Evolutionary conservation across 1,140 invertebrate species (phyloP).

Genomic region (Gryon sp.): DNA sequence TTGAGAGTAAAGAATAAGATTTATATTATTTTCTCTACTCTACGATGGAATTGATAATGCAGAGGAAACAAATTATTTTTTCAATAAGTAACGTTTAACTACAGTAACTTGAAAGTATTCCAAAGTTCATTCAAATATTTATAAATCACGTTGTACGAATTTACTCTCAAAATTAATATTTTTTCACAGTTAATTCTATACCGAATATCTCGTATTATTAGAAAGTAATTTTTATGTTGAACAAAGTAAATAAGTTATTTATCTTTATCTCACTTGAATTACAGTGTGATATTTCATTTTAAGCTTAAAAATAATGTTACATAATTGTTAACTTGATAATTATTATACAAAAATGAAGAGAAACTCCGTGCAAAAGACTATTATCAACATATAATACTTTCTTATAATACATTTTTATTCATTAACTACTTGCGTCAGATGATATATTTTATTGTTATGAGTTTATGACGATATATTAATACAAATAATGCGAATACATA

Average conservation of each 20-base stretch:
- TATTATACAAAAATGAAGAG: conserved; percentile 2
- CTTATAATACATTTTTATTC: conserved; percentile 54
- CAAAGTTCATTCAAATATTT: conserved; percentile 28
- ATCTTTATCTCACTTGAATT: not conserved
- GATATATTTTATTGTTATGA: conserved; percentile 69
- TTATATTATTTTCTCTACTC: conserved; percentile 59
- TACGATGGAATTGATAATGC: conserved; percentile 56
- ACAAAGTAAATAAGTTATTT: not conserved
- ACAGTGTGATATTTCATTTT: conserved; percentile 4
- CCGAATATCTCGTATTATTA: conserved; percentile 17
- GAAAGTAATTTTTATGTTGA: not conserved
- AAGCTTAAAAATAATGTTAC: too few relatives aligned
- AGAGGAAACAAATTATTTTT: conserved; percentile 55
- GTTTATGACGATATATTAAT: conserved; percentile 75
- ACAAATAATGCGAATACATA: conserved; percentile 67
- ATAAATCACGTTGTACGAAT: conserved; percentile 19
- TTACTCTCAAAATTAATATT: conserved; percentile 60
- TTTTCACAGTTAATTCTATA: conserved; percentile 3
- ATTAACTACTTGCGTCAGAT: conserved; percentile 59
- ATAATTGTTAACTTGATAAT: conserved; percentile 3
- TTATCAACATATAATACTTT: conserved; percentile 17
- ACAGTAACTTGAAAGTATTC: conserved; percentile 51
- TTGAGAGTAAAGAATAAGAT: conserved; percentile 64
- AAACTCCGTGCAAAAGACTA: conserved; percentile 17
- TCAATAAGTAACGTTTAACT: conserved; percentile 50